Evolutionary conservation across 1,140 invertebrate species (phyloP).

Genomic region (Heliconius eleuchia): DNA sequence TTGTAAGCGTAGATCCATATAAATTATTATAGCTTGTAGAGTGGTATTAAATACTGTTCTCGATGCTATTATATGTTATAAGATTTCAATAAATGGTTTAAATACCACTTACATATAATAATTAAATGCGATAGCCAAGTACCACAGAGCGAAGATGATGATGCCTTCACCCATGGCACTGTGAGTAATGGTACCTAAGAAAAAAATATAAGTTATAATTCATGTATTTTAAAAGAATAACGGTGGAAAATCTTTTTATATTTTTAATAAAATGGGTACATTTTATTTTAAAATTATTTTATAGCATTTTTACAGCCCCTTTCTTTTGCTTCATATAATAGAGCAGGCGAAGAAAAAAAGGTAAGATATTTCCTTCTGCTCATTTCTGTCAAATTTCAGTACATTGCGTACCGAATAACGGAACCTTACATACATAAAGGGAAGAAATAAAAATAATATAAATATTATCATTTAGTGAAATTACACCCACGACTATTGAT

Average conservation of each 20-base stretch:
- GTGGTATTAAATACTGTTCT: no score
- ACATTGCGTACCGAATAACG: no score
- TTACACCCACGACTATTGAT: neutral
- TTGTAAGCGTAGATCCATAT: neutral
- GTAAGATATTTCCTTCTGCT: neutral
- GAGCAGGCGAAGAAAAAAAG: neutral
- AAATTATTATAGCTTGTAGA: neutral
- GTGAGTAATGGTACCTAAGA: neutral
- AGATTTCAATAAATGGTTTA: neutral
- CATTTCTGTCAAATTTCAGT: neutral
- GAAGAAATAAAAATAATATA: neutral
- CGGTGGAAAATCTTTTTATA: no score
- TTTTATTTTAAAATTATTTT: no score
- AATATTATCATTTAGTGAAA: neutral
- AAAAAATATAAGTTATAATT: neutral
- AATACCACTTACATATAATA: constrained; percentile 54
- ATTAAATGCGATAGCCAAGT: constrained; percentile 53
- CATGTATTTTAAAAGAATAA: no score
- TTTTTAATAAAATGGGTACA: no score
- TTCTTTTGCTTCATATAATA: no score
- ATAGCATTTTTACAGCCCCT: no score
- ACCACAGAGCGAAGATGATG: constrained; percentile 62
- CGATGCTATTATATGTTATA: no score
- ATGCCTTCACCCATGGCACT: constrained; percentile 51
- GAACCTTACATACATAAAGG: no score